Evolutionary conservation across 2,888 invertebrate species (phyloP), one percentile per base, ranked within the genome.

Genomic region (Nomada fabriciana): DNA sequence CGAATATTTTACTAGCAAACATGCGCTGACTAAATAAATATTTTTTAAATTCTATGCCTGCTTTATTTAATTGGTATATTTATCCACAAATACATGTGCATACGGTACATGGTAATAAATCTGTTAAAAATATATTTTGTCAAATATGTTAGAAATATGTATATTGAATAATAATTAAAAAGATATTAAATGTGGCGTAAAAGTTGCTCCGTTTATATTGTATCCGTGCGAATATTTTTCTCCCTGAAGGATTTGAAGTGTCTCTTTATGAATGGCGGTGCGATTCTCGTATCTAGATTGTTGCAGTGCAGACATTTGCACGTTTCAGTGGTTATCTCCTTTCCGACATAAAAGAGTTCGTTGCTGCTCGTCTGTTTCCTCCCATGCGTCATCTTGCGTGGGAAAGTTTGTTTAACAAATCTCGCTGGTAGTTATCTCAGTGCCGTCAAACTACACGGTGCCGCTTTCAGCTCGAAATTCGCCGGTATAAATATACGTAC

Each of bases 321-420:
- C 64, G 70, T 52, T 76, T 20, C 71, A 72, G 59, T 42, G 55
- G 72, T 81, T 85, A 85, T 86, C 80, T 86, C 52, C 57, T 68
- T 65, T 65, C 72, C 71, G 74, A 68, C 65, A 52, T 36, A 64
- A 76, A 78, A 80, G 80, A 82, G 80, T 83, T 85, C 72, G 63
- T 84, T 67, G 85, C 81, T 67, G 82, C 63, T 73, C 73, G 61
- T 59, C 76, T 69, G 77, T 61, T 85, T 82, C 84, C 82, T 87
- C 80, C 76, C 73, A 61, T 84, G 85, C 70, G 82, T 85, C 80
- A 86, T 80, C 76, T 75, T 87, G 86, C 84, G 80, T 86, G 82
- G 80, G 83, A 87, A 87, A 84, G 72, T 83, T 81, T 83, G 81
- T 81, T 77, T 77, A 81, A 77, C 72, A 83, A 82, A 82, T 83